Conservation (phyloP, 2,888 invertebrate genomes). For the Drosophila dives region DNA sequence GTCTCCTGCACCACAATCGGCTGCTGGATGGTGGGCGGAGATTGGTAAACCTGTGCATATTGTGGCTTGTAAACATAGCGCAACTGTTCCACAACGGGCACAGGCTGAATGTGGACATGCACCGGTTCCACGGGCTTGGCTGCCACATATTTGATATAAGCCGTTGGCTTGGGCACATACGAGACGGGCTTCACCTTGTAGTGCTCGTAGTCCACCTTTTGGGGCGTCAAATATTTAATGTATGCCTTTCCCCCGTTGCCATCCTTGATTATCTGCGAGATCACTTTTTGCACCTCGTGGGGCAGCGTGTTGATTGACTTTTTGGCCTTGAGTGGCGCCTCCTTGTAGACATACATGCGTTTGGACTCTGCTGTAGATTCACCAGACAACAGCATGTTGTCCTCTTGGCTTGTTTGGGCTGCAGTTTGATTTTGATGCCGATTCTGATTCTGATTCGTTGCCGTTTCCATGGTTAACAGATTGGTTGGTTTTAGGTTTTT, state of each 20-base stretch:
- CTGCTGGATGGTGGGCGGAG: conserved; percentile 55
- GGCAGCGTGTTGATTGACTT: conserved; percentile 77
- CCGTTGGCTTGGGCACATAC: conserved; percentile 43
- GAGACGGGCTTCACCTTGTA: conserved; percentile 42
- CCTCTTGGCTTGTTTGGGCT: conserved; percentile 20
- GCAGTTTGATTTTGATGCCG: neutral
- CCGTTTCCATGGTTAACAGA: conserved; percentile 57
- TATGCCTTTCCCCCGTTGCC: conserved; percentile 73
- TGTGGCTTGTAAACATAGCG: conserved; percentile 75
- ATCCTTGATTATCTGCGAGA: conserved; percentile 76
- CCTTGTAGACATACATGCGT: conserved; percentile 71
- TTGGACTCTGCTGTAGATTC: conserved; percentile 70
- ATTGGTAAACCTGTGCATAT: conserved; percentile 10
- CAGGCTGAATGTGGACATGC: conserved; percentile 78
- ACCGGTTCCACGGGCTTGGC: conserved; percentile 51
- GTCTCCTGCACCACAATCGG: conserved; percentile 77
- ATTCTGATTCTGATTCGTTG: conserved; percentile 4
- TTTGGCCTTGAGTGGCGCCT: conserved; percentile 68
- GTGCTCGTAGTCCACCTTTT: conserved; percentile 73
- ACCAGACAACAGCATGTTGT: conserved; percentile 50
- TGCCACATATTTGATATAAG: conserved; percentile 53
- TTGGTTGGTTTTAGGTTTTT: conserved; percentile 42
- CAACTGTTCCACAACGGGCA: conserved; percentile 79
- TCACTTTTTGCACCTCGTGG: conserved; percentile 81
- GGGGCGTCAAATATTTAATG: conserved; percentile 73